These are phyloP conservation scores for Balaenoptera acutorostrata DNA, from an alignment of 2,113 vertebrate species.

Conservation along the genomic window DNA sequence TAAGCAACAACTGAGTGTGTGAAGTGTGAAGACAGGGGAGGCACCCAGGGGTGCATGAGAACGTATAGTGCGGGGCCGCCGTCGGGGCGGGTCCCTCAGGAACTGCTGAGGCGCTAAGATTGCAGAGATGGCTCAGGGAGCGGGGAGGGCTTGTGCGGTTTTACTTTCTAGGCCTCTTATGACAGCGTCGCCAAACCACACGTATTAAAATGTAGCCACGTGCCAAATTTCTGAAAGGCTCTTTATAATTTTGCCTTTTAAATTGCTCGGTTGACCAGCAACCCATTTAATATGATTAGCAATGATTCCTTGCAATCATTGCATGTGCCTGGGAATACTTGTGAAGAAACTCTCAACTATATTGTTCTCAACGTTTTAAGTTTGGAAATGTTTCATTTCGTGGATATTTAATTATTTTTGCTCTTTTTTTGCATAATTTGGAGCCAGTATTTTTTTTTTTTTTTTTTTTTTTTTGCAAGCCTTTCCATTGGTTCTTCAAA, in stretches of 20 bases:
- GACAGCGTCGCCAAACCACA: neutral
- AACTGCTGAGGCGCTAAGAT: neutral
- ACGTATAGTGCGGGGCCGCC: neutral
- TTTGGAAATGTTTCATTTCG: neutral
- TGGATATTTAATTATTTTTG: slow-evolving; percentile 4
- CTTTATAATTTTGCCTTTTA: neutral
- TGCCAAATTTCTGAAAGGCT: neutral
- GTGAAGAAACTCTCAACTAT: neutral
- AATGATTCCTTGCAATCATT: neutral
- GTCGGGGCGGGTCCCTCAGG: accelerated
- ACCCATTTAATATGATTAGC: neutral
- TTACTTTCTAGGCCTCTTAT: neutral
- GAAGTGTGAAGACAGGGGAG: neutral
- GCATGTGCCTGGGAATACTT: neutral
- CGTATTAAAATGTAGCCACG: neutral
- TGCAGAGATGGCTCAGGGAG: neutral
- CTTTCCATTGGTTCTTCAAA: neutral
- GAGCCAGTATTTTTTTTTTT: neutral
- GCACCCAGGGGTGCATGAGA: neutral
- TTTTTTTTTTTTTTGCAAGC: neutral
- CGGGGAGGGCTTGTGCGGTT: neutral
- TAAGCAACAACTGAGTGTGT: neutral
- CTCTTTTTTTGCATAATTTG: neutral
- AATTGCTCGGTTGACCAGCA: neutral
- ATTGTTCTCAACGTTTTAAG: neutral